These are phyloP conservation scores for Lucinisca nassula DNA, from an alignment of 2,888 invertebrate species.

Conservation along the genomic window DNA sequence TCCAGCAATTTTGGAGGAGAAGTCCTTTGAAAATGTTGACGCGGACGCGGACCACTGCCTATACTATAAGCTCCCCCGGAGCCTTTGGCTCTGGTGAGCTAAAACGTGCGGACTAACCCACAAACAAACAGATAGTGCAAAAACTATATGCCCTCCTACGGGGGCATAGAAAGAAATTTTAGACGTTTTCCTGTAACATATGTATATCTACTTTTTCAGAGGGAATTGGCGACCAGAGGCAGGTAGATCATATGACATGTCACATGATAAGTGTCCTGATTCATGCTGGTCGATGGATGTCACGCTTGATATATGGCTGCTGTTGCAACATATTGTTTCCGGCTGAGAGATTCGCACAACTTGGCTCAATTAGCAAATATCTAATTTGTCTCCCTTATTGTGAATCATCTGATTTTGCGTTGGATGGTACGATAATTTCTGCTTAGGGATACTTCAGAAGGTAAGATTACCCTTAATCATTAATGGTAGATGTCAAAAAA, in stretches of 20 bases:
- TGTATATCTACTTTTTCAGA: too few relatives aligned
- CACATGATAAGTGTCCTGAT: neutral
- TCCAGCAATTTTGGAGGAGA: too few relatives aligned
- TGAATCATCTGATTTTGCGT: neutral
- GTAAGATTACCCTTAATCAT: neutral
- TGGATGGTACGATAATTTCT: constrained; percentile 1
- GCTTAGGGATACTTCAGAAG: neutral
- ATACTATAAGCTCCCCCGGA: too few relatives aligned
- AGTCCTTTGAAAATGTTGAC: too few relatives aligned
- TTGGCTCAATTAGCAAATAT: neutral
- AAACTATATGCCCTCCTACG: too few relatives aligned
- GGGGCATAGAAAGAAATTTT: too few relatives aligned
- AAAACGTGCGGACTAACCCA: too few relatives aligned
- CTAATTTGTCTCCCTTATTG: neutral
- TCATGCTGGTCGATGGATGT: neutral
- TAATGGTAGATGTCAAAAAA: neutral
- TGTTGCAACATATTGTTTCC: neutral
- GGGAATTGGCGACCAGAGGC: too few relatives aligned
- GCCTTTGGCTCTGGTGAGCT: too few relatives aligned
- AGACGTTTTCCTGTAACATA: too few relatives aligned
- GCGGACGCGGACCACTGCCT: too few relatives aligned
- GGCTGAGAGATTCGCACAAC: neutral
- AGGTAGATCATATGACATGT: neutral
- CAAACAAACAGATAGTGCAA: too few relatives aligned
- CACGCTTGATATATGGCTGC: neutral